Conservation (phyloP, 2,113 vertebrate species). For the Calonectris borealis region DNA sequence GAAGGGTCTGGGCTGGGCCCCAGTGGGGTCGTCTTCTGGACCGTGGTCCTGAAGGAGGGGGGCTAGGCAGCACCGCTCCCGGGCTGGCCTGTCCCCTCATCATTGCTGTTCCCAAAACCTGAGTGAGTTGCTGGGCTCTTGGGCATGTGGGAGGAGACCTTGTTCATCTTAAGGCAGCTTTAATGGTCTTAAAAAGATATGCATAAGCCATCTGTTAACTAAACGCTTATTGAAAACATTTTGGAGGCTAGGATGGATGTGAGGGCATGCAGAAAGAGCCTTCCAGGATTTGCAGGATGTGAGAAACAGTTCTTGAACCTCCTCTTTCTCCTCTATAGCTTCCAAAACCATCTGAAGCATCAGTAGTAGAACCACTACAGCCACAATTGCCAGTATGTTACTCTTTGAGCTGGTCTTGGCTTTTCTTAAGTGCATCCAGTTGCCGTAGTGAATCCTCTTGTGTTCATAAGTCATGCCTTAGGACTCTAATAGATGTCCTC, state of each 20-base stretch:
- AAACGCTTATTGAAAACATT: not conserved
- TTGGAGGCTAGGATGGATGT: not conserved
- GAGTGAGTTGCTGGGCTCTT: not conserved
- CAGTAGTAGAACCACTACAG: not conserved
- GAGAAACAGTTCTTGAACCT: not conserved
- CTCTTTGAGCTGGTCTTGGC: not conserved
- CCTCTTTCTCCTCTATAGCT: not conserved
- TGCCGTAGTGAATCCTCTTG: not conserved
- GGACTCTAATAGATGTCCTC: not conserved
- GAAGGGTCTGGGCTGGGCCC: not conserved
- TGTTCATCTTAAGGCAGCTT: not conserved
- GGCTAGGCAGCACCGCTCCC: not conserved
- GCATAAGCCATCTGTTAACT: not conserved
- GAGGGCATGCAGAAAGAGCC: not conserved
- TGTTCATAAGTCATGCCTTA: not conserved
- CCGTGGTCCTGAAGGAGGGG: not conserved
- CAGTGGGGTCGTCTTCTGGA: not conserved
- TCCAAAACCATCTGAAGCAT: not conserved
- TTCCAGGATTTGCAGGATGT: not conserved
- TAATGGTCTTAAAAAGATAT: not conserved
- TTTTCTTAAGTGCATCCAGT: not conserved
- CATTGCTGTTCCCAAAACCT: not conserved
- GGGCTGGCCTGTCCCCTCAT: not conserved
- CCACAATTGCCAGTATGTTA: not conserved
- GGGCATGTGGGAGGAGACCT: not conserved